Evolutionary conservation across 2,113 vertebrate genomes (phyloP).

Genomic region (Microcebus griseorufus): DNA sequence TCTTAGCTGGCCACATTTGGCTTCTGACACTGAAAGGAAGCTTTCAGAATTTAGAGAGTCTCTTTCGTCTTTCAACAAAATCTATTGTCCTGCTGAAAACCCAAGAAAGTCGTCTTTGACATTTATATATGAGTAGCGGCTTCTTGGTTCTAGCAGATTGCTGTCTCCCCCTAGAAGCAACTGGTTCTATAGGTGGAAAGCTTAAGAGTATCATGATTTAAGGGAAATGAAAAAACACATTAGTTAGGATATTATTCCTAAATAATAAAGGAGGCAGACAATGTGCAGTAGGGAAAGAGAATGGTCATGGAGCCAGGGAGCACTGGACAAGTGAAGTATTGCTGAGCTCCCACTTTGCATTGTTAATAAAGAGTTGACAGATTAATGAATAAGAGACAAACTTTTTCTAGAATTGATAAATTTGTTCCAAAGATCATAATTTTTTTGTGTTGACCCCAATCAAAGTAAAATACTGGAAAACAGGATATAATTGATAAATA

Average conservation of each 20-base stretch:
- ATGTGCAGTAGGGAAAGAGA: not conserved
- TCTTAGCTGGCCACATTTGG: not conserved
- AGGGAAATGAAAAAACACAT: not conserved
- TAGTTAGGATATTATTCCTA: not conserved
- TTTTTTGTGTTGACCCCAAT: not conserved
- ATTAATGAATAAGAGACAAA: not conserved
- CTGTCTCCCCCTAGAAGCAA: not conserved
- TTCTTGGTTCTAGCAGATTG: not conserved
- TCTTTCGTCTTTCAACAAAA: not conserved
- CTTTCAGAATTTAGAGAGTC: not conserved
- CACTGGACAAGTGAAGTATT: not conserved
- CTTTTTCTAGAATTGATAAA: not conserved
- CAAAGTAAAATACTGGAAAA: not conserved
- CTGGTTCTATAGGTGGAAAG: not conserved
- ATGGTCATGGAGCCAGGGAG: not conserved
- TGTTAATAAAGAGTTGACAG: not conserved
- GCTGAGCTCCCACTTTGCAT: not conserved
- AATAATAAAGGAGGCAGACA: not conserved
- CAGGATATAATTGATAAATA: not conserved
- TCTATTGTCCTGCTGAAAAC: not conserved
- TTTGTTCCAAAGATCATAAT: not conserved
- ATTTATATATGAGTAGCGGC: not conserved
- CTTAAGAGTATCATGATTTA: not conserved
- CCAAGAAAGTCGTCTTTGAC: not conserved
- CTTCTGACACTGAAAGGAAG: not conserved